phyloP scores from a whole-genome alignment of 2,888 invertebrate genomes.

The Archaeoteleia sp. region DNA sequence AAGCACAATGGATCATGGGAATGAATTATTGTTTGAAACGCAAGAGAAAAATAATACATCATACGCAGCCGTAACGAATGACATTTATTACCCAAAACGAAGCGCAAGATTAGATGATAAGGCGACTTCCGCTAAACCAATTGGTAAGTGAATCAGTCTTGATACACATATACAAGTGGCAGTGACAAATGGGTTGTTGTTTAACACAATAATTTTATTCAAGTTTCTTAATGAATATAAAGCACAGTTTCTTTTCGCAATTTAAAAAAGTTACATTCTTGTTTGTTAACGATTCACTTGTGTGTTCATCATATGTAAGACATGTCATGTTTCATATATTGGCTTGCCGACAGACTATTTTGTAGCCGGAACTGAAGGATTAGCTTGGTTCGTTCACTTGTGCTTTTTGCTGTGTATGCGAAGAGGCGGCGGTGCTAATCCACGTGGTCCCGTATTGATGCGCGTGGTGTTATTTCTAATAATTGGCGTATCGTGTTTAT shows the following conservation, averaged over 20 bases:
- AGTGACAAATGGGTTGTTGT: too few relatives aligned
- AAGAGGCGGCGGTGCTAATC: constrained; percentile 79
- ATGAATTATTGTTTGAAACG: not conserved
- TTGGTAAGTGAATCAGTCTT: constrained; percentile 61
- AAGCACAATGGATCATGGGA: too few relatives aligned
- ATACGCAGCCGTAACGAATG: constrained; percentile 1
- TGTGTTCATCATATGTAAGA: too few relatives aligned
- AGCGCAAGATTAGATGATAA: constrained; percentile 65
- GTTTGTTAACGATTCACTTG: too few relatives aligned
- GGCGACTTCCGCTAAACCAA: constrained; percentile 76
- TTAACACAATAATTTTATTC: too few relatives aligned
- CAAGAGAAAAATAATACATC: not conserved
- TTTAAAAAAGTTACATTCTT: too few relatives aligned
- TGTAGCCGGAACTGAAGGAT: constrained; percentile 81
- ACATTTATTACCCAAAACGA: constrained; percentile 16
- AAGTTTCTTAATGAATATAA: too few relatives aligned
- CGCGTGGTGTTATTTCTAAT: constrained; percentile 81
- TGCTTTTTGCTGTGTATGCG: constrained; percentile 83
- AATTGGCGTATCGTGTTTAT: constrained; percentile 78
- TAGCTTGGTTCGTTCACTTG: constrained; percentile 90
- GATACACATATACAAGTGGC: not conserved
- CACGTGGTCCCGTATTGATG: constrained; percentile 84
- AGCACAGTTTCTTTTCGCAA: too few relatives aligned
- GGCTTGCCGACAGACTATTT: constrained; percentile 79
- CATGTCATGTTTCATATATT: too few relatives aligned